These are phyloP conservation scores for Zenarchopterus dispar DNA, from an alignment of 2,797 vertebrate genomes.

Conservation along the genomic window DNA sequence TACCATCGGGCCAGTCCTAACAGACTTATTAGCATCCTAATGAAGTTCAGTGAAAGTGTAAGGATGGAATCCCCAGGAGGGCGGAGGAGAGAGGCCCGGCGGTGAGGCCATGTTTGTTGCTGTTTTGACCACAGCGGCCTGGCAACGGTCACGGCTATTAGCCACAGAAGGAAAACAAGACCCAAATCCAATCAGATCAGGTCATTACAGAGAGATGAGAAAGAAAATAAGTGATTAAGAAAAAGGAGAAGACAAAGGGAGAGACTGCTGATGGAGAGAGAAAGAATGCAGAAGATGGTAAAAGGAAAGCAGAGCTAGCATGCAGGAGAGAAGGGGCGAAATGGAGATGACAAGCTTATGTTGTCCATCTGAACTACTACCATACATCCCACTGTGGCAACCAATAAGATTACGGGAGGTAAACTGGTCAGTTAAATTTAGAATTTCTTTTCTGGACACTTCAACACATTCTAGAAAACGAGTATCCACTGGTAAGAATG, in stretches of 20 bases:
- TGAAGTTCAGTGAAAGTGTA: conserved; percentile 47
- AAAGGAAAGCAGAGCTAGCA: neutral
- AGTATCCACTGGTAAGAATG: no score
- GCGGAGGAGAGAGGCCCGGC: conserved; percentile 20
- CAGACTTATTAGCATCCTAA: conserved; percentile 41
- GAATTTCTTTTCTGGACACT: no score
- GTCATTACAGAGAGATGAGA: conserved; percentile 70
- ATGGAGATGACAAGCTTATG: no score
- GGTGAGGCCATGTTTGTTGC: conserved; percentile 56
- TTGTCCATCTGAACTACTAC: no score
- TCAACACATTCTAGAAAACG: no score
- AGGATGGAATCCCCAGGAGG: conserved; percentile 45
- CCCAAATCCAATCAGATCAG: conserved; percentile 77
- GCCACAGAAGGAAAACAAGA: conserved; percentile 65
- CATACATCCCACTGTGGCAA: no score
- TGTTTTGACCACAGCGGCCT: conserved; percentile 65
- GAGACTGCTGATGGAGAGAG: neutral
- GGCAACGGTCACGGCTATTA: conserved; percentile 72
- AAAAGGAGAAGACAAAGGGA: conserved; percentile 4
- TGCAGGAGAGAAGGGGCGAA: neutral
- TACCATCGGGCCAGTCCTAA: conserved; percentile 28
- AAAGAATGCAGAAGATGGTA: neutral
- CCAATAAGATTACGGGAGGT: no score
- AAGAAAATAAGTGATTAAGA: conserved; percentile 39
- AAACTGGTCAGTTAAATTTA: no score